phyloP scores from a whole-genome alignment of 2,113 vertebrate species.

The Edolisoma coerulescens region DNA sequence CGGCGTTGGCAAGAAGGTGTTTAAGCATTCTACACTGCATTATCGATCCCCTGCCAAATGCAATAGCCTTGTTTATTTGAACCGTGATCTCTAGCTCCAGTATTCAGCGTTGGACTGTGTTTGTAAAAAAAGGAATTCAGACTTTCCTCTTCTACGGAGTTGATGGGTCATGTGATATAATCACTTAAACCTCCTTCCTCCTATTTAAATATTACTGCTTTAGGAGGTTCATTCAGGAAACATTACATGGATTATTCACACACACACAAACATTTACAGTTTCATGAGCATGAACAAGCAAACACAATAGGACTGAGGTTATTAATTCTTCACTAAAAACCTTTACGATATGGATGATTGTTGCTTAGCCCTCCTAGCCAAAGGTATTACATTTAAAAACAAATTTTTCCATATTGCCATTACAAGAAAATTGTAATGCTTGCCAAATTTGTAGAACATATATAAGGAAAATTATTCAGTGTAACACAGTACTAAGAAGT shows the following conservation, averaged over 20 bases:
- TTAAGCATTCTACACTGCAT: background rate
- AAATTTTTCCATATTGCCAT: constrained; percentile 48
- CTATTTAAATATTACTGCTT: background rate
- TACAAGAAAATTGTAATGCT: constrained; percentile 55
- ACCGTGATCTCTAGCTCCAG: background rate
- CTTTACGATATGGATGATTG: background rate
- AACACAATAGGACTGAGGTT: constrained; percentile 12
- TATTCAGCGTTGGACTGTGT: background rate
- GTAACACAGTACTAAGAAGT: constrained; percentile 33
- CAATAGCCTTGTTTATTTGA: background rate
- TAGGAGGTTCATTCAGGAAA: constrained; percentile 1
- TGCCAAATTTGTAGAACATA: constrained; percentile 50
- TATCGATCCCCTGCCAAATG: background rate
- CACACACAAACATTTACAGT: constrained; percentile 23
- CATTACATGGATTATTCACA: constrained; percentile 23
- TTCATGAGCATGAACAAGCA: constrained; percentile 21
- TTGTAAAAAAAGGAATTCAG: background rate
- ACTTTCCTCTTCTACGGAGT: background rate
- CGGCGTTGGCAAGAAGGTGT: background rate
- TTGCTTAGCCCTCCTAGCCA: constrained; percentile 10
- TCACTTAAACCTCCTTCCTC: background rate
- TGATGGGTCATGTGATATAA: background rate
- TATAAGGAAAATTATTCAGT: constrained; percentile 45
- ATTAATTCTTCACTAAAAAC: constrained; percentile 32
- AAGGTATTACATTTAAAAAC: constrained; percentile 55